Percentiles rank a stretch among this genome's conserved stretches.
phyloP scores from a whole-genome alignment of 2,888 invertebrate genomes.

The Drosophila conformis region DNA sequence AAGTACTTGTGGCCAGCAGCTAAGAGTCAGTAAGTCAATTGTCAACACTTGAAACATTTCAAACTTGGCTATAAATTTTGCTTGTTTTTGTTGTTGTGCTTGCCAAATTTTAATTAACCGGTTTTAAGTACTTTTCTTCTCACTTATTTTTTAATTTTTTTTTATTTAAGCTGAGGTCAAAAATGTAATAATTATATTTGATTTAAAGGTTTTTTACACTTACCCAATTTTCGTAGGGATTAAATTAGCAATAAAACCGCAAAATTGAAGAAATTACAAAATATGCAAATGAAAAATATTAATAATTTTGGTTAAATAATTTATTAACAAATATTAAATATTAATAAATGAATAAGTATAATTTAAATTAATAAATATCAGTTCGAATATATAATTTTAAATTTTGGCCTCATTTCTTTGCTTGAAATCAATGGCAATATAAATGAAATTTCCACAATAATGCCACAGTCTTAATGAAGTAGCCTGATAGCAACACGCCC shows the following conservation, averaged over 20 bases:
- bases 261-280: not conserved
- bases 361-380: not conserved
- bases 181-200: conserved; percentile 37
- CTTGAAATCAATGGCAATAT: not conserved
- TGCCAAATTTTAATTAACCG: conserved; percentile 44
- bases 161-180: not conserved
- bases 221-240: not conserved
- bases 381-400: not conserved
- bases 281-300: not conserved
- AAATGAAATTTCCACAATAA: not conserved
- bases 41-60: conserved; percentile 66
- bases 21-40: conserved; percentile 76
- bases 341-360: not conserved
- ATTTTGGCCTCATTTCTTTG: not conserved
- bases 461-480: not conserved
- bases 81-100: not conserved
- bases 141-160: not conserved
- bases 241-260: conserved; percentile 3
- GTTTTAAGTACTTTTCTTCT: conserved; percentile 33
- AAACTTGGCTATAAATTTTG: conserved; percentile 13
- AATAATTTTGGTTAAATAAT: not conserved
- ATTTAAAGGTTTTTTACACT: conserved; percentile 15
- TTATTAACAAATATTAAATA: not conserved
- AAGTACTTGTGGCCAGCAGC: conserved; percentile 51
- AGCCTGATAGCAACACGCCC: not conserved